These are phyloP conservation scores for Microhierax caerulescens DNA, from an alignment of 2,797 vertebrate species.

Conservation along the genomic window DNA sequence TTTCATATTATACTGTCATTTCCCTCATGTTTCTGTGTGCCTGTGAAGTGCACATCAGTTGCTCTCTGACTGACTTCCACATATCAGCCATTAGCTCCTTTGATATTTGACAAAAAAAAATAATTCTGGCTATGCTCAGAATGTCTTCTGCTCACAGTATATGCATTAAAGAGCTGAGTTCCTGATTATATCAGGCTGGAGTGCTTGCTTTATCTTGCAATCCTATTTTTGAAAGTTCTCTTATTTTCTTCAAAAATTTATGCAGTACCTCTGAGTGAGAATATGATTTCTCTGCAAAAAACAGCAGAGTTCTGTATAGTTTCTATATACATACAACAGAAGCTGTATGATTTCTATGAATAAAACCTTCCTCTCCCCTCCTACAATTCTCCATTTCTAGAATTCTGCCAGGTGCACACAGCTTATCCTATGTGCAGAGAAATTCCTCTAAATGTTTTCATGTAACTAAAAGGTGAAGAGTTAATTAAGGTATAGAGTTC, in stretches of 20 bases:
- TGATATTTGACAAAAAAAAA: neutral
- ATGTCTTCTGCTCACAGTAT: neutral
- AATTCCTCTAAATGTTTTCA: neutral
- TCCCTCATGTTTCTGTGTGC: neutral
- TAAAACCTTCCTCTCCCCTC: neutral
- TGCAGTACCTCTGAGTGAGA: neutral
- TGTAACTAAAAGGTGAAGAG: neutral
- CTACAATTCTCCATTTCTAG: neutral
- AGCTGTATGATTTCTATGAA: neutral
- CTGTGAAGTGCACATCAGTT: neutral
- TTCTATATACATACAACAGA: neutral
- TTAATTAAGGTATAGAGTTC: neutral
- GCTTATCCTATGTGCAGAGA: neutral
- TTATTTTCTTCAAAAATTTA: neutral
- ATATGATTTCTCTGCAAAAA: neutral
- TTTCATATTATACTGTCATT: neutral
- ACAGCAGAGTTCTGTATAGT: neutral
- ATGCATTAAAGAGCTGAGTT: neutral
- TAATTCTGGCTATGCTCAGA: neutral
- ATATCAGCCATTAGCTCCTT: neutral
- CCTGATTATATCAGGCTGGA: neutral
- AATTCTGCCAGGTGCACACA: neutral
- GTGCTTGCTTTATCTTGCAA: neutral
- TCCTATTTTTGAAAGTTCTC: neutral
- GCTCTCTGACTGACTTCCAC: neutral